Evolutionary conservation across 2,797 vertebrate genomes (phyloP).

Genomic region (Xiphophorus birchmanni): DNA sequence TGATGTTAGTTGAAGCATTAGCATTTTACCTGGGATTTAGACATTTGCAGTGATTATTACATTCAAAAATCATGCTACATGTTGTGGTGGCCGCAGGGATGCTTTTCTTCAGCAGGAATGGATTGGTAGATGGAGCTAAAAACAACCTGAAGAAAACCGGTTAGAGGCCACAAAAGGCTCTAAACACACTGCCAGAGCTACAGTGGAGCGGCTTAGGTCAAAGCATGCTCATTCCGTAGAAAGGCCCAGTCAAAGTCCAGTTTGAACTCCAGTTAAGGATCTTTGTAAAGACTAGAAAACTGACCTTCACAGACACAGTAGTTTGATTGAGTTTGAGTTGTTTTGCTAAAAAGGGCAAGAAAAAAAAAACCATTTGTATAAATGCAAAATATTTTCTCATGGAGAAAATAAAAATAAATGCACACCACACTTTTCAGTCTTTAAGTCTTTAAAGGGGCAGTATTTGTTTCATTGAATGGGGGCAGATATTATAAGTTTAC

Average conservation of each 20-base stretch:
- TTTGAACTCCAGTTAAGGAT: neutral
- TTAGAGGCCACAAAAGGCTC: neutral
- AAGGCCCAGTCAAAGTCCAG: neutral
- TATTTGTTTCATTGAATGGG: too few relatives aligned
- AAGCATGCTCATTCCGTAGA: neutral
- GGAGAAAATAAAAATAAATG: neutral
- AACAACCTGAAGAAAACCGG: neutral
- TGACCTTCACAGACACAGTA: neutral
- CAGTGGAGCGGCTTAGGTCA: neutral
- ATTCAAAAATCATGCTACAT: neutral
- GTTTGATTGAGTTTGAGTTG: neutral
- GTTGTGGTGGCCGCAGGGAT: neutral
- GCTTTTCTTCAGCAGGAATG: neutral
- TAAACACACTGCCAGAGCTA: neutral
- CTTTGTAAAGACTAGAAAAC: neutral
- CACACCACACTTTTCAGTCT: neutral
- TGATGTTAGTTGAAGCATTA: neutral
- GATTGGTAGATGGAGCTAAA: neutral
- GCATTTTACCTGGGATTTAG: neutral
- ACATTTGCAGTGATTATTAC: neutral
- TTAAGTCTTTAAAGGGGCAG: neutral
- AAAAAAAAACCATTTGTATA: neutral
- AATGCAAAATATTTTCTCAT: neutral
- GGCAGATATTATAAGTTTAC: too few relatives aligned
- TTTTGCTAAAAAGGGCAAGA: neutral